A percentile compares a stretch with the other conserved stretches of the same genome.
Evolutionary conservation across 1,140 invertebrate genomes (phyloP).

Genomic region (Drosophila parvula): DNA sequence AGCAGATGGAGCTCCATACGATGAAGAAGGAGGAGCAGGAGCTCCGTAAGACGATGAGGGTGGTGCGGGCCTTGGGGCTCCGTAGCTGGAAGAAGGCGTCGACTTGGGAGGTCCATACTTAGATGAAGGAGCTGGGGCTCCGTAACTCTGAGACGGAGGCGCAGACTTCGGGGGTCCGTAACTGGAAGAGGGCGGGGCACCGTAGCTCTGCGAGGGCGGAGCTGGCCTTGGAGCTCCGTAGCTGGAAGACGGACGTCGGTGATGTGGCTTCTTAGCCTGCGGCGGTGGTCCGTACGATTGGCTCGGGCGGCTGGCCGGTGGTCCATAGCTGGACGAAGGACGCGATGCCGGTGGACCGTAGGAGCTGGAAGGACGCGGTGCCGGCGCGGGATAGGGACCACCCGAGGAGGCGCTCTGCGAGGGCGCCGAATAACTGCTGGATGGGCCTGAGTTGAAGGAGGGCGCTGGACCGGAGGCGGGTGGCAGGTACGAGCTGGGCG

Average conservation of each 20-base stretch:
- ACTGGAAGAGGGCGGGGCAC: slow-evolving; percentile 79
- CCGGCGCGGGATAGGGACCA: slow-evolving; percentile 78
- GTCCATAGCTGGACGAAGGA: slow-evolving; percentile 84
- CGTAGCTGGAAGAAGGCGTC: slow-evolving; percentile 81
- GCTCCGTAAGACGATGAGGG: slow-evolving; percentile 83
- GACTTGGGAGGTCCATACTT: slow-evolving; percentile 84
- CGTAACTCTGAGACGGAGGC: slow-evolving; percentile 81
- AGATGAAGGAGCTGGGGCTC: slow-evolving; percentile 84
- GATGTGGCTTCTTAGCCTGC: slow-evolving; percentile 50
- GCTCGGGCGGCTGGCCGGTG: slow-evolving; percentile 75
- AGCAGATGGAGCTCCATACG: slow-evolving; percentile 70
- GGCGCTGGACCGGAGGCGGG: slow-evolving; percentile 81
- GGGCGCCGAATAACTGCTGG: slow-evolving; percentile 85
- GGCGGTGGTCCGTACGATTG: slow-evolving; percentile 83
- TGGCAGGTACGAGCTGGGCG: slow-evolving; percentile 74
- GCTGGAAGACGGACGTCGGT: slow-evolving; percentile 75
- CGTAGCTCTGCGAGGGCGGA: slow-evolving; percentile 77
- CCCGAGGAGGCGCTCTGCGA: slow-evolving; percentile 43
- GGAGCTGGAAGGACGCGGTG: slow-evolving; percentile 83
- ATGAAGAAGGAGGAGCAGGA: slow-evolving; percentile 73
- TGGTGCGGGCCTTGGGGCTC: slow-evolving; percentile 34
- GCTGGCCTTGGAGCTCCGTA: slow-evolving; percentile 53
- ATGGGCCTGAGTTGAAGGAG: slow-evolving; percentile 81
- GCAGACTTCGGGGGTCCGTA: slow-evolving; percentile 77
- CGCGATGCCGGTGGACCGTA: slow-evolving; percentile 46